Evolutionary conservation across 30 jellyfish, hydroid and myxozoan genomes (phyloP), one percentile per base, ranked within the genome.

Genomic region (Aurelia sp.): DNA sequence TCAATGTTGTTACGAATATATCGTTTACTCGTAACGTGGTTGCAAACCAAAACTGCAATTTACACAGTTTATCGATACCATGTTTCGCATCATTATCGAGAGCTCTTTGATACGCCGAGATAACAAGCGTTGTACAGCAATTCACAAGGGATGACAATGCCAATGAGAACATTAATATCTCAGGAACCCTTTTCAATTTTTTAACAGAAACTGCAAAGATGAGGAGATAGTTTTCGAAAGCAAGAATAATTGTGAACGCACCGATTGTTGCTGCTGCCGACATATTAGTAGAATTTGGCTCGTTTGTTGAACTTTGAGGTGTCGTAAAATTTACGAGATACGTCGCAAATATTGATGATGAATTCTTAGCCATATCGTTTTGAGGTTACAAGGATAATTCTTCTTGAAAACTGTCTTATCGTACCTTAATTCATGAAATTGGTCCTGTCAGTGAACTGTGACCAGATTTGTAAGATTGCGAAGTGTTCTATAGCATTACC

Each of bases 41-140:
- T 17, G 82, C 74, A 75, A 80, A 80, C 90, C 90, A 80, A 30
- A 44, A 80, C 64, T 80, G 90, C 61, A 51, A 60, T 53, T 80
- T 80, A 38, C 90, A 80, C 13, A 80, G 22, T 2, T 52, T 8
- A 27, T 64, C 53, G 69, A 80, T 64, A 12, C 90, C 90, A 12
- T 51, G 24, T 12, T 35, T 27, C n/a, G 81, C 90, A 9, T 60
- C 67, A 64, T 57, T 65, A 50, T 65, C 90, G 52, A 44, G 40
- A 9, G 80, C 81, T 24, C 90, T 48, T 64, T 80, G 81, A 66
- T 63, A 80, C 22, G 82, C 82, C 5, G 41, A 44, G 65, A 80
- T 64, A 4, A 35, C 74, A 16, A 80, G 47, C 18, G 77, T 71
- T 0, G 87, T 76, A n/a, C 67, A 38, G 44, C 73, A 24, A 57